Percentiles rank a stretch among this genome's conserved stretches.
These are phyloP conservation scores for Nannobrachium achirus DNA, from an alignment of 2,113 vertebrate genomes.

Conservation along the genomic window DNA sequence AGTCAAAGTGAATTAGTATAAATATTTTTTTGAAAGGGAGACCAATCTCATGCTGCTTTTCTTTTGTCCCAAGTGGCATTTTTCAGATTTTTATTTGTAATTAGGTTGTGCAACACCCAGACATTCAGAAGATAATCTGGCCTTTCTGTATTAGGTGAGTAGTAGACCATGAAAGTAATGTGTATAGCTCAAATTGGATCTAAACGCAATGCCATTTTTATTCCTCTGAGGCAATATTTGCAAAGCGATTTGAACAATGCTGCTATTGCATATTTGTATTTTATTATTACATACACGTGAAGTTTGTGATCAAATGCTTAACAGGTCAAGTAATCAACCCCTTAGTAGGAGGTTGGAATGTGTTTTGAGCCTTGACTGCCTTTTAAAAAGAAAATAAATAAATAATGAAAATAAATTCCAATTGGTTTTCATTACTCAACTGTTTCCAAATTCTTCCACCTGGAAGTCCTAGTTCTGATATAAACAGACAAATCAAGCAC, in stretches of 20 bases:
- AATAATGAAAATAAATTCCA: constrained; percentile 46
- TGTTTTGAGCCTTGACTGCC: constrained; percentile 26
- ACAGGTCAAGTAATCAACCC: constrained; percentile 58
- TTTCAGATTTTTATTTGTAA: constrained; percentile 79
- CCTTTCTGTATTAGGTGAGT: constrained; percentile 75
- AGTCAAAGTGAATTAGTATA: constrained; percentile 54
- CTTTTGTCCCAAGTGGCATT: constrained; percentile 67
- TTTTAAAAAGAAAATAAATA: constrained; percentile 31
- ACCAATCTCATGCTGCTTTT: constrained; percentile 45
- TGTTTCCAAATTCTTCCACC: constrained; percentile 49
- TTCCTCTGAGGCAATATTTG: constrained; percentile 76
- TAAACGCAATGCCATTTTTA: constrained; percentile 73
- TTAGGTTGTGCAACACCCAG: constrained; percentile 73
- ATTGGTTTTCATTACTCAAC: constrained; percentile 55
- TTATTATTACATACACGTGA: constrained; percentile 55
- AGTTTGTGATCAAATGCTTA: constrained; percentile 60
- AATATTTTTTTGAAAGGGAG: constrained; percentile 58
- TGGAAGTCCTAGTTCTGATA: constrained; percentile 41
- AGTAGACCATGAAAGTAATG: constrained; percentile 82
- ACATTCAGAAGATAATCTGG: constrained; percentile 78
- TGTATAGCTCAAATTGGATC: constrained; percentile 82
- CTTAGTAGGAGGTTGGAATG: constrained; percentile 17
- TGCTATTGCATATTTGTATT: constrained; percentile 57
- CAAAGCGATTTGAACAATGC: constrained; percentile 76
- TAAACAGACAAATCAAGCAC: constrained; percentile 54